Base-by-base conservation (phyloP, 2,113 vertebrate species). In the Tychaedon coryphoeus region DNA sequence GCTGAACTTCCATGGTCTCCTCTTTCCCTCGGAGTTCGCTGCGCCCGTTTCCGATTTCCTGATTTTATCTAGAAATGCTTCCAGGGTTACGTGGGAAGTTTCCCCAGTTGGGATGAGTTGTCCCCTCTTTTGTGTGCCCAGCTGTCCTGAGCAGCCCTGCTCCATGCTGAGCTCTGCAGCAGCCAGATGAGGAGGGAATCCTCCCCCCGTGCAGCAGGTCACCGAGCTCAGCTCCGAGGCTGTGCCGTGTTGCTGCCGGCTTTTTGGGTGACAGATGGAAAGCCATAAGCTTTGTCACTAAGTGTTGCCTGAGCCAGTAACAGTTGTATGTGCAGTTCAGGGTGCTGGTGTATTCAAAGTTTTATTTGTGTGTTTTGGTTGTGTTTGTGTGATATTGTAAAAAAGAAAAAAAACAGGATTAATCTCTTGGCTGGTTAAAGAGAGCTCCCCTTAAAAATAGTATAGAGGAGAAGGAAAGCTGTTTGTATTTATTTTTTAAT, bases 281-380 rank as follows among this genome's bases (percentile, higher is more conserved):
- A 95, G 80, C 86, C 91, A 90, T 95, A 95, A 94, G 93, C 84
- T 95, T 91, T 96, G 84, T 86, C 84, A 85, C 94, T 38, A 87
- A 81, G 91, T 92, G 93, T 93, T 96, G 90, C 90, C 91, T 72
- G 42, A 95, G 73, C 60, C 87, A 76, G 74, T 91, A 90, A 85
- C 91, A 87, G 86, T 91, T 97, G 91, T 90, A 72, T 85, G 57
- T 86, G 62, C 87, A 95, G 91, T 95, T 95, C 84, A 82, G 89
- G 64, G 77, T 74, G 91, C 85, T 92, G 80, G 56, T 84, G 83
- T 33, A 61, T 65, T 84, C 66, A 33, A 82, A 96, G 66, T 95
- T 87, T 85, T 88, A 45, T 93, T 87, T 95, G 85, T 90, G 70
- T 90, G 73, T 20, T 91, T 95, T 91, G 88, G 77, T 78, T 91